Evolutionary conservation across 2,888 invertebrate genomes (phyloP), one percentile per base, ranked within the genome.

Genomic region (Ernsta delagoae): DNA sequence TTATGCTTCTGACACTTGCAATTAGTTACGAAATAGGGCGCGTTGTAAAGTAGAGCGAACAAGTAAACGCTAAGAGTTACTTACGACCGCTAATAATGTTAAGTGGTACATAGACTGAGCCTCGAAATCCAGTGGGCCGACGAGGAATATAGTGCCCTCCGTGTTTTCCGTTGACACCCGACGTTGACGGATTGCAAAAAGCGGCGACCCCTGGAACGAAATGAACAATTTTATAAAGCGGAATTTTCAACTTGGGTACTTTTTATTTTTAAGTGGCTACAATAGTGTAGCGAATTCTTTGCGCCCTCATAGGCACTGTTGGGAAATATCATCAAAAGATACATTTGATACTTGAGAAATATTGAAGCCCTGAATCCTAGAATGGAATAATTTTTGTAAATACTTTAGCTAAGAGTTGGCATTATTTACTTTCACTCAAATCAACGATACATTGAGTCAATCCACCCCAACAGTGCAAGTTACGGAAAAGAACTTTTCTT

Each of bases 81-180:
- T 95, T 95, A 98, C 98, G 94, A 97, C 96, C 16, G 98, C 98
- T 74, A 97, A 95, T 77, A 98, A 95, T n/a, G 96, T 97, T 74
- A 98, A 92, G 78, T 97, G 97, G 88, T 98, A 97, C 94, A 98
- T 97, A 64, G 97, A 97, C 86, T 97, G 97, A 64, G 95, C 96
- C 85, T 98, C 98, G 82, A 98, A 98, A 89, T 98, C 98, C 78
- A 98, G 90, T 73, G 96, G 95, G 64, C 96, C 96, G 67, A 96
- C 94, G 56, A 98, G 90, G 78, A 96, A 95, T 79, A 98, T 95
- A 4, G 96, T 96, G 57, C 97, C 97, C 82, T 97, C 96, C 9
- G 97, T 97, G 79, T 96, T 96, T 78, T 96, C 96, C 3, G 96
- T 94, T 8, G 96, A 96, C 54, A 96, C 95, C 72, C 97, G 95